Base-by-base conservation (phyloP, 2,797 vertebrate species). In the Erpetoichthys calabaricus region DNA sequence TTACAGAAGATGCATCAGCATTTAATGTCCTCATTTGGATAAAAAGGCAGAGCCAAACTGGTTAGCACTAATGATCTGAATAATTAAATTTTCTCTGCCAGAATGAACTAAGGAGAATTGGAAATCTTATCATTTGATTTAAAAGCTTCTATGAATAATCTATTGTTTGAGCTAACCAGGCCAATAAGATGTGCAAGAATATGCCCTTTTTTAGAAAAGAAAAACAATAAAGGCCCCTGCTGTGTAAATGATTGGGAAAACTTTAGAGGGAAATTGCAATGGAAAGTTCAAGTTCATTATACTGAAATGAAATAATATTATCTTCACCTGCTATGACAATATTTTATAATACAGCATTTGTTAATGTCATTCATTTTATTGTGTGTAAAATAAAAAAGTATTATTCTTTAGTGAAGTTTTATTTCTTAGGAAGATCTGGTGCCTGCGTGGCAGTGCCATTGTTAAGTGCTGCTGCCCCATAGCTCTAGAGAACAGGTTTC, bases 241-340 rank as follows among this genome's bases (percentile, higher is more conserved):
- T 59, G 58, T 53, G 58, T 45, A 45, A 10, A 59, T 53, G 58
- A 59, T 59, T 59, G 51, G 58, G 58, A 59, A 54, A 59, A 45
- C 58, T 46, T 59, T 59, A 53, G 58, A 52, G 57, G 58, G 44
- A 59, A 53, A 59, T 87, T 83, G 81, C 82, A 83, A 87, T 84
- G 80, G 80, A 81, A 80, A 83, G 78, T 79, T 77, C 80, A 81
- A 79, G 76, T 84, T 87, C 83, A 84, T 87, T 85, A 84, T 83
- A 82, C 81, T 85, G 81, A 81, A 84, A 86, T 82, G 80, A 81
- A 86, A 82, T 77, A 82, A 83, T 84, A 83, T 86, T 84, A 84
- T 81, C 80, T 81, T 53, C 52, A 54, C 25, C 25, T 42, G 42
- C 53, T 59, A 54, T 58, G 49, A 58, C 53, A 54, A 51, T 58